Evolutionary conservation across 2,797 vertebrate genomes (phyloP).

Genomic region (Adelosebastes latens): DNA sequence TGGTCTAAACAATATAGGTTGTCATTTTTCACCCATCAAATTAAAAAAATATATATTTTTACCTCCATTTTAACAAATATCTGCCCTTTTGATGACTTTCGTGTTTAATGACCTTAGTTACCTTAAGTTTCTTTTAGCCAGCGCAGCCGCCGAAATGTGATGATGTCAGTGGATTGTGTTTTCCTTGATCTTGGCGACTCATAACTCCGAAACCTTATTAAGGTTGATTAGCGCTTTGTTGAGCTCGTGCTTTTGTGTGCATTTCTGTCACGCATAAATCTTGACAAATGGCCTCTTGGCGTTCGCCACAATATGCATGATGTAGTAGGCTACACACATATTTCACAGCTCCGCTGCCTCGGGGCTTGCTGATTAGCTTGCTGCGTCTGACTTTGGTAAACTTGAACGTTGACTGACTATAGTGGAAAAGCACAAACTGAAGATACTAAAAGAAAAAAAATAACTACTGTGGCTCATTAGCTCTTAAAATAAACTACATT

Average conservation of each 20-base stretch:
- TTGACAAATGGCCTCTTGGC: constrained; percentile 54
- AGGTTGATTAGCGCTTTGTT: constrained; percentile 63
- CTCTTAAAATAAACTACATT: constrained; percentile 1
- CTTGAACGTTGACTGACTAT: constrained; percentile 4
- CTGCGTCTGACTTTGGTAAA: constrained; percentile 25
- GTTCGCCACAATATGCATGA: constrained; percentile 32
- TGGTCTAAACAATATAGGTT: no score
- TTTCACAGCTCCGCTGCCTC: constrained; percentile 9
- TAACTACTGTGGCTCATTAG: not conserved
- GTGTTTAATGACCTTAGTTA: constrained; percentile 12
- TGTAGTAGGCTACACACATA: constrained; percentile 10
- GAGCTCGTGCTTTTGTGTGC: constrained; percentile 62
- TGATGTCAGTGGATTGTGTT: constrained; percentile 48
- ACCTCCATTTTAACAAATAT: not conserved
- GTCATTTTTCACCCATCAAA: no score
- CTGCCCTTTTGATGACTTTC: constrained; percentile 23
- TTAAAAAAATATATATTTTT: not conserved
- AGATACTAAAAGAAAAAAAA: not conserved
- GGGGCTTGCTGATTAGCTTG: constrained; percentile 8
- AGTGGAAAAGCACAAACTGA: not conserved
- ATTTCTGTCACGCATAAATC: constrained; percentile 66
- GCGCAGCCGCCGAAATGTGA: constrained; percentile 29
- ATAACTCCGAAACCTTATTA: constrained; percentile 62
- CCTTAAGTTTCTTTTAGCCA: constrained; percentile 11
- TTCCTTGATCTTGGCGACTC: constrained; percentile 58